Evolutionary conservation across 2,113 vertebrate genomes (phyloP).

Genomic region (Sinosuthora webbiana): DNA sequence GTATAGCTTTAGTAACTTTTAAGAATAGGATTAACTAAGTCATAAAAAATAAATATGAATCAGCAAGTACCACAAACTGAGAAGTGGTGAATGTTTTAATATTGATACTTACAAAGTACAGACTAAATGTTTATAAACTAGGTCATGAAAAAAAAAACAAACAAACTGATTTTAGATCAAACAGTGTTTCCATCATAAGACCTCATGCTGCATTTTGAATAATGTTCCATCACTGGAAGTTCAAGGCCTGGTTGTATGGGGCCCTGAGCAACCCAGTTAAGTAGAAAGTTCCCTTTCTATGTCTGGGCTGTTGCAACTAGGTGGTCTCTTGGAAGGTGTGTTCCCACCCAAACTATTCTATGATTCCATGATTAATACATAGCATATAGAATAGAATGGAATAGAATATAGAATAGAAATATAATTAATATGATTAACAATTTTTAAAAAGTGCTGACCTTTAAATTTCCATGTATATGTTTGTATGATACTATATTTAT

Average conservation of each 20-base stretch:
- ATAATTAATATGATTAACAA: too few relatives aligned
- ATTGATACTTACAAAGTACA: background rate
- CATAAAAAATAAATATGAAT: background rate
- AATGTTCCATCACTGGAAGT: background rate
- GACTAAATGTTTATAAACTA: background rate
- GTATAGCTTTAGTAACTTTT: background rate
- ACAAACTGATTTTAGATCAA: background rate
- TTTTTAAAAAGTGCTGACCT: background rate
- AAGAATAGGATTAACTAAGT: background rate
- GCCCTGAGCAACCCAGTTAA: rapidly evolving
- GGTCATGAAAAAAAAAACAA: background rate
- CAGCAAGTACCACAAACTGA: background rate
- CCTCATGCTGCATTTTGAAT: background rate
- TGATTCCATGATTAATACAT: background rate
- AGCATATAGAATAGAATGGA: too few relatives aligned
- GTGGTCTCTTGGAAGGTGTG: background rate
- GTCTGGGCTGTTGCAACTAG: background rate
- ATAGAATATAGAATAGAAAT: too few relatives aligned
- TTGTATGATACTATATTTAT: background rate
- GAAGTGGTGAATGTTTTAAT: background rate
- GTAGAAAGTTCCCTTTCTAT: background rate
- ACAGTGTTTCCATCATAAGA: background rate
- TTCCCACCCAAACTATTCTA: background rate
- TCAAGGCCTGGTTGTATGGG: background rate
- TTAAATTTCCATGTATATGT: background rate